Percentiles rank a stretch among this genome's conserved stretches.
phyloP scores from a whole-genome alignment of 2,113 vertebrate genomes.

The Dunckerocampus dactyliophorus region DNA sequence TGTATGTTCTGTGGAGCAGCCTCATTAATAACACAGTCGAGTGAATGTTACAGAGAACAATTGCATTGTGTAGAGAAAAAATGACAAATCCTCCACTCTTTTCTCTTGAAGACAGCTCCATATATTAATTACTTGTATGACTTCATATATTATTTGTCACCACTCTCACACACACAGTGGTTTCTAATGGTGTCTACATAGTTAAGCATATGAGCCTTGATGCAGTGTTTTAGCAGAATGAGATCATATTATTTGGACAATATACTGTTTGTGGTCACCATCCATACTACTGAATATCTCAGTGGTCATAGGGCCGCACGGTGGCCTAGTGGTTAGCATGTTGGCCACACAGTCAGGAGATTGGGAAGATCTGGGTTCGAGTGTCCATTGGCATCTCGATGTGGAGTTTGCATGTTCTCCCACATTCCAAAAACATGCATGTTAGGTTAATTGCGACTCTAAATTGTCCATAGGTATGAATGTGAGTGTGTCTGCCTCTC shows the following conservation, averaged over 20 bases:
- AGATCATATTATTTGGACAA: neutral
- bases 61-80: slow-evolving; percentile 72
- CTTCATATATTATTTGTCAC: slow-evolving; percentile 69
- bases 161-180: slow-evolving; percentile 41
- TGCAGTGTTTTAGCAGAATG: neutral
- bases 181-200: slow-evolving; percentile 56
- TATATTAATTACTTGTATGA: slow-evolving; percentile 75
- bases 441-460: no score
- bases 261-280: neutral
- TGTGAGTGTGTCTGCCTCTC: no score
- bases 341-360: no score
- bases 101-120: slow-evolving; percentile 54
- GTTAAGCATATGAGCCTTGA: slow-evolving; percentile 17
- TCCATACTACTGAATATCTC: neutral
- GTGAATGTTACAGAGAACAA: slow-evolving; percentile 68
- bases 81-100: slow-evolving; percentile 69
- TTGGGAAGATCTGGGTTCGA: no score
- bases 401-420: no score
- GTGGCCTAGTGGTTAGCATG: no score
- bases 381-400: no score
- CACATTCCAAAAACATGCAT: no score
- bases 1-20: slow-evolving; percentile 46
- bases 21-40: slow-evolving; percentile 73
- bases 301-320: no score
- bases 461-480: no score